Conservation (phyloP, 2,797 vertebrate species). For the Silurus aristotelis region DNA sequence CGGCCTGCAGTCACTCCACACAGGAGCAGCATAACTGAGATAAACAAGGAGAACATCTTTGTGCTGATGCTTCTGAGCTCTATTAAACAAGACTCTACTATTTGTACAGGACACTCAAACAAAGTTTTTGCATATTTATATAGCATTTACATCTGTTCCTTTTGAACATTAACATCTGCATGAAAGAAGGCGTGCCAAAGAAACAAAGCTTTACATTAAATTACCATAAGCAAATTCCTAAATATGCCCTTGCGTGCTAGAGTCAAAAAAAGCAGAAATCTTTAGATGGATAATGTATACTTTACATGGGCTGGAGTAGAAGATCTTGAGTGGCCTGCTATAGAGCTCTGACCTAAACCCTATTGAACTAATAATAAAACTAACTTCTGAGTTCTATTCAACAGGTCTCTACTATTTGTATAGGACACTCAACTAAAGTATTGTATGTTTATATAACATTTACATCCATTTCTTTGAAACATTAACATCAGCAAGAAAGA, state of each 20-base stretch:
- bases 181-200: not conserved
- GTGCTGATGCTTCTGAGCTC: not conserved
- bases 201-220: not conserved
- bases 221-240: not conserved
- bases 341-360: too few species aligned
- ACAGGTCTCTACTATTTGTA: not conserved
- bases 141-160: not conserved
- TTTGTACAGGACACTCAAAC: not conserved
- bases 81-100: not conserved
- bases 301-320: too few species aligned
- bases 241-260: too few species aligned
- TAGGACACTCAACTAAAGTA: too few species aligned
- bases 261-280: too few species aligned
- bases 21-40: conserved; percentile 14
- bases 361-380: too few species aligned
- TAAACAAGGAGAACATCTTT: conserved; percentile 7
- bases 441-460: not conserved
- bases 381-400: not conserved
- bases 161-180: not conserved
- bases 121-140: not conserved
- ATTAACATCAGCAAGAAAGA: not conserved
- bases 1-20: conserved; percentile 1
- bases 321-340: too few species aligned
- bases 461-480: not conserved
- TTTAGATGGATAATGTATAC: too few species aligned